Percentiles rank a stretch among this genome's conserved stretches.
phyloP scores from a whole-genome alignment of 2,113 vertebrate genomes.

The Chelonoidis abingdonii region DNA sequence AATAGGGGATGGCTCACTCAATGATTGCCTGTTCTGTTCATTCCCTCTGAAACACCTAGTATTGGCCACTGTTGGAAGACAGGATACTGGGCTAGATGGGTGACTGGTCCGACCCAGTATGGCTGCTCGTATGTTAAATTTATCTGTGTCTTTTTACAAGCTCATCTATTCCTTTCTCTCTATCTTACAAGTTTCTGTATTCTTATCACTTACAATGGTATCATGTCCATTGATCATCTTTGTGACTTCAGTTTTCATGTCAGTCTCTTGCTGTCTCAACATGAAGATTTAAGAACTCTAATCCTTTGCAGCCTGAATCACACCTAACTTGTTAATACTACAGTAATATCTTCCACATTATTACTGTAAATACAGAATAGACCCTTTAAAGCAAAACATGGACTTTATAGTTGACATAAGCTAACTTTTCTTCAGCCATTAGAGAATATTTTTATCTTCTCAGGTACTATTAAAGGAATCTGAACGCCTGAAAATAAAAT shows the following conservation, averaged over 20 bases:
- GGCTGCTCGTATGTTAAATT: neutral
- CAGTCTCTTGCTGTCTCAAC: conserved; percentile 55
- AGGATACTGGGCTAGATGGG: too few relatives aligned
- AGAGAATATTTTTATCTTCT: conserved; percentile 17
- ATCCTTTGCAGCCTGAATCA: conserved; percentile 59
- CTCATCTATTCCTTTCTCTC: conserved; percentile 55
- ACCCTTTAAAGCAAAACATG: conserved; percentile 30
- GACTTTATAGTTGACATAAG: neutral
- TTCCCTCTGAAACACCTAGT: too few relatives aligned
- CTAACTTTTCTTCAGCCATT: conserved; percentile 9
- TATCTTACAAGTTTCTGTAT: conserved; percentile 30
- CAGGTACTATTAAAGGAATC: neutral
- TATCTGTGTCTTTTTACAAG: conserved; percentile 65
- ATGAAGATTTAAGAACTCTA: conserved; percentile 65
- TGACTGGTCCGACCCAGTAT: too few relatives aligned
- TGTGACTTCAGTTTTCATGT: conserved; percentile 64
- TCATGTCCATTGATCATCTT: conserved; percentile 61
- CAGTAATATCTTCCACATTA: conserved; percentile 47
- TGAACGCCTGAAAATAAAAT: neutral
- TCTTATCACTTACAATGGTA: conserved; percentile 62
- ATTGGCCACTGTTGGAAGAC: too few relatives aligned
- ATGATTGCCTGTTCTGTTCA: too few relatives aligned
- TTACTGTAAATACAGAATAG: conserved; percentile 53
- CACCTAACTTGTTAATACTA: conserved; percentile 39
- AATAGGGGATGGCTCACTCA: too few relatives aligned